phyloP scores from a whole-genome alignment of 2,113 vertebrate genomes.

The Gorsachius goisagi region DNA sequence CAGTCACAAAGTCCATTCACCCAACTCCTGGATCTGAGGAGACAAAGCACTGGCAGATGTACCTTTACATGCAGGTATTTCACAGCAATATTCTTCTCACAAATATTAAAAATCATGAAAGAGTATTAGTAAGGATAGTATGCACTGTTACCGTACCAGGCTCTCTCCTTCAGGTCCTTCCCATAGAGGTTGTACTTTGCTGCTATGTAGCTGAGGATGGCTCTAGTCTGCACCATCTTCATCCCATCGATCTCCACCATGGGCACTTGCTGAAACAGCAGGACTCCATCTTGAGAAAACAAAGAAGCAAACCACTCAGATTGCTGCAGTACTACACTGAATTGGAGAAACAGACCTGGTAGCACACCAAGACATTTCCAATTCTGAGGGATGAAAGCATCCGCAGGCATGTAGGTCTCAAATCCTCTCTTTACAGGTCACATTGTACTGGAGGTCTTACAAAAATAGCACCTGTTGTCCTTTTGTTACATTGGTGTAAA shows the following conservation, averaged over 20 bases:
- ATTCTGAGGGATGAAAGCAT: neutral
- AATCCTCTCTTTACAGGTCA: neutral
- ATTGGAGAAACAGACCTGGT: neutral
- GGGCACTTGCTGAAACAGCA: conserved; percentile 89
- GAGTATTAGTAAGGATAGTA: neutral
- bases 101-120: neutral
- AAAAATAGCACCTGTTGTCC: neutral
- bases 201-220: conserved; percentile 88
- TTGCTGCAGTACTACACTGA: neutral
- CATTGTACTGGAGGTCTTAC: neutral
- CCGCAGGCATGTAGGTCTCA: neutral
- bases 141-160: conserved; percentile 65
- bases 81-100: neutral
- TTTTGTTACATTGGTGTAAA: neutral
- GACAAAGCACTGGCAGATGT: neutral
- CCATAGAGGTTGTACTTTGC: conserved; percentile 87
- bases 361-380: neutral
- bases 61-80: neutral
- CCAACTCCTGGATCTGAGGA: neutral
- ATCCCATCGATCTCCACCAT: conserved; percentile 91
- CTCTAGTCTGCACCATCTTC: conserved; percentile 85
- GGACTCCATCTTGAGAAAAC: conserved; percentile 67
- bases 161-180: conserved; percentile 84
- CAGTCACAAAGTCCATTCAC: neutral
- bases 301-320: neutral